phyloP scores from a whole-genome alignment of 1,140 invertebrate species.

The Elymnias hypermnestra region DNA sequence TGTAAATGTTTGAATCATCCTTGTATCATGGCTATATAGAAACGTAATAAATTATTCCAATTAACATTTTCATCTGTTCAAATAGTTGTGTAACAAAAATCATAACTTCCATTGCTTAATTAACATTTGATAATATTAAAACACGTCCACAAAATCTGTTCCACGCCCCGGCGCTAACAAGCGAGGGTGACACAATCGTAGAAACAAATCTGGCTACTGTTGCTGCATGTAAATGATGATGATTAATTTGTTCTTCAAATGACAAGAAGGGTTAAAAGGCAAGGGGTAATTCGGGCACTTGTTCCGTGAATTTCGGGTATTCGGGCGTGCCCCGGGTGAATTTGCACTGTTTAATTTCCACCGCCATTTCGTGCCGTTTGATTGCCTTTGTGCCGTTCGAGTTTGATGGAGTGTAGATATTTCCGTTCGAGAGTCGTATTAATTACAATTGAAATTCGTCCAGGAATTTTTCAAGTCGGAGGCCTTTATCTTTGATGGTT shows the following conservation, averaged over 20 bases:
- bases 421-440: slow-evolving; percentile 61
- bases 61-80: slow-evolving; percentile 6
- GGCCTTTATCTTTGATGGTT: slow-evolving; percentile 38
- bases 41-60: not conserved
- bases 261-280: slow-evolving; percentile 71
- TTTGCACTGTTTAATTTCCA: slow-evolving; percentile 61
- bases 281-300: slow-evolving; percentile 58
- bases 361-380: slow-evolving; percentile 50
- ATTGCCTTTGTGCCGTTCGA: slow-evolving; percentile 59
- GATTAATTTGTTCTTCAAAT: slow-evolving; percentile 74
- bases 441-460: slow-evolving; percentile 49
- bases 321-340: slow-evolving; percentile 33
- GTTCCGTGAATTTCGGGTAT: slow-evolving; percentile 51
- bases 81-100: not conserved
- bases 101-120: slow-evolving; percentile 20
- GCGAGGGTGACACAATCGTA: slow-evolving; percentile 68
- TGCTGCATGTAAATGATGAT: slow-evolving; percentile 74
- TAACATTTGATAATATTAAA: slow-evolving; percentile 58
- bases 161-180: slow-evolving; percentile 50
- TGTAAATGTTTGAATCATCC: too few species aligned
- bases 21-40: too few species aligned
- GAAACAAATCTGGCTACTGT: slow-evolving; percentile 71
- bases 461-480: slow-evolving; percentile 18
- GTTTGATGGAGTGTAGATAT: slow-evolving; percentile 70
- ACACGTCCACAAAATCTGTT: slow-evolving; percentile 57